Percentiles rank a stretch among this genome's conserved stretches.
These are phyloP conservation scores for Campylomormyrus tamandua DNA, from an alignment of 2,113 vertebrate species.

Conservation along the genomic window DNA sequence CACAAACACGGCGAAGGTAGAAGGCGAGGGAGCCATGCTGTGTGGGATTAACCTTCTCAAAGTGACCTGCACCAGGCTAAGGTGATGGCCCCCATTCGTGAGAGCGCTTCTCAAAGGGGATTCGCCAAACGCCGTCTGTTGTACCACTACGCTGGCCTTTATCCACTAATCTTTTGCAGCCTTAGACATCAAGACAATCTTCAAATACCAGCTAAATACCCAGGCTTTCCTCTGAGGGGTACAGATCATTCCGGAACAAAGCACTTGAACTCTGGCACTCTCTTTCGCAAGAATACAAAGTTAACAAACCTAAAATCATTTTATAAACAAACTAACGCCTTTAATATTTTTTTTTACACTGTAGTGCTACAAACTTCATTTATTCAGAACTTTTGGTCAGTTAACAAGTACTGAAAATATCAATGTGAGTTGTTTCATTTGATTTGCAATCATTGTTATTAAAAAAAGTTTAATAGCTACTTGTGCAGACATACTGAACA, in stretches of 20 bases:
- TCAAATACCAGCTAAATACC: neutral
- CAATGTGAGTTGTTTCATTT: neutral
- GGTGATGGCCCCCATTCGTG: neutral
- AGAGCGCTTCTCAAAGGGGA: neutral
- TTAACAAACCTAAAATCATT: neutral
- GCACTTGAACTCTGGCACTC: neutral
- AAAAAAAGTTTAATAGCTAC: neutral
- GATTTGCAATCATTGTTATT: neutral
- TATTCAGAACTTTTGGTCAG: neutral
- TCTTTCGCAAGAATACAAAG: neutral
- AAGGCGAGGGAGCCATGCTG: neutral
- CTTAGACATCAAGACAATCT: neutral
- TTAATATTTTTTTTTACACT: neutral
- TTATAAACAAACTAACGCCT: neutral
- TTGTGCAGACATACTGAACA: neutral
- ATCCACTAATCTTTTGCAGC: conserved; percentile 1
- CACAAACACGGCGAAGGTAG: conserved; percentile 3
- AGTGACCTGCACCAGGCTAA: neutral
- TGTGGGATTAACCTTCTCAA: neutral
- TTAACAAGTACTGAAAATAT: neutral
- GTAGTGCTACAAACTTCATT: neutral
- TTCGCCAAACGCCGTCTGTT: neutral
- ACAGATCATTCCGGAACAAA: neutral
- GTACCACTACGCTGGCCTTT: neutral
- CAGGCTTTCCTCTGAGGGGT: neutral